phyloP scores from a whole-genome alignment of 2,797 vertebrate species.

The Artibeus jamaicensis region DNA sequence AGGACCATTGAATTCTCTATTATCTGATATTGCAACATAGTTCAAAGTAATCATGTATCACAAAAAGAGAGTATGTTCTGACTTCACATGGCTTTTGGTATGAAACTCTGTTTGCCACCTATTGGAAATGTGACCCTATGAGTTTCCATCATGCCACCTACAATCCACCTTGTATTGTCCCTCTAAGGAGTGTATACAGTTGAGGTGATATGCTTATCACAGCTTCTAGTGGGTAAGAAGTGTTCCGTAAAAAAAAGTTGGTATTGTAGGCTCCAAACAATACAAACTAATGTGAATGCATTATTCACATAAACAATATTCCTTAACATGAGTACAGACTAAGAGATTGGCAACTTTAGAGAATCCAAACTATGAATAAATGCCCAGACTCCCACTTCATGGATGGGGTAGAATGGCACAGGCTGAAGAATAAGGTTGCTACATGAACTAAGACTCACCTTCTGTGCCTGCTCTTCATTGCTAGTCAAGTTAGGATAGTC shows the following conservation, averaged over 20 bases:
- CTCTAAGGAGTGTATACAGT: too few relatives aligned
- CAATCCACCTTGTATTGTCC: background rate
- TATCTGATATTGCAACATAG: background rate
- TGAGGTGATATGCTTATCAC: background rate
- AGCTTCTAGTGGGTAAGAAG: background rate
- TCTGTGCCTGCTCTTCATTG: too few relatives aligned
- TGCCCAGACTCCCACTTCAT: background rate
- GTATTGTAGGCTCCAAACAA: background rate
- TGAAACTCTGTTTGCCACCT: background rate
- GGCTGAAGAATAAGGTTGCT: too few relatives aligned
- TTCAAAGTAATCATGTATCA: fast-evolving
- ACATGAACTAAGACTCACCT: fast-evolving
- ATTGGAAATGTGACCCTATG: background rate
- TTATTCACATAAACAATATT: too few relatives aligned
- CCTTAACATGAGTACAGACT: background rate
- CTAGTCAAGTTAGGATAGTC: too few relatives aligned
- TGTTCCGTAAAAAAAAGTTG: background rate
- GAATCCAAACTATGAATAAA: background rate
- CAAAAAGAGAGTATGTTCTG: too few relatives aligned
- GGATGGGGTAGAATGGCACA: fast-evolving
- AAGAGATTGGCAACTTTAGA: background rate
- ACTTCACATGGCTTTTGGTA: background rate
- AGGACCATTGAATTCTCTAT: background rate
- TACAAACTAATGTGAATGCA: background rate
- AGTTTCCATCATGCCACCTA: fast-evolving